Evolutionary conservation across 2,888 invertebrate species (phyloP).

Genomic region (Rhagonycha lutea): DNA sequence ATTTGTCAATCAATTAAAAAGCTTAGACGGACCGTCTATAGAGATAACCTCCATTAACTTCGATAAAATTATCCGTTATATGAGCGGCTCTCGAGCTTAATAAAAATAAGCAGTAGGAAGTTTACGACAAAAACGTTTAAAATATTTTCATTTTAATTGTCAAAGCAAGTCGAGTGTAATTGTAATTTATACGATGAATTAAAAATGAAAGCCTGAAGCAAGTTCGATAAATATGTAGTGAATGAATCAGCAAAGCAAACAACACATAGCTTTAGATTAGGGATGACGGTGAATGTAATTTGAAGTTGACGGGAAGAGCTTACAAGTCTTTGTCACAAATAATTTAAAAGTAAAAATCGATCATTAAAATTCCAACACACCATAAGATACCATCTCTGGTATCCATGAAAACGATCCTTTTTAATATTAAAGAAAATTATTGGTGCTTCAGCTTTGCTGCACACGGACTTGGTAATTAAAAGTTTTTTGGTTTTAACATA

Average conservation of each 20-base stretch:
- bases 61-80: background rate
- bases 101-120: background rate
- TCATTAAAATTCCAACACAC: background rate
- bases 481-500: background rate
- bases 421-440: background rate
- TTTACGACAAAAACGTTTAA: background rate
- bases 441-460: background rate
- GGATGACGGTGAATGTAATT: background rate
- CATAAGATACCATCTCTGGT: background rate
- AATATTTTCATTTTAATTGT: background rate
- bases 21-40: too few relatives aligned
- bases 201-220: background rate
- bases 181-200: background rate
- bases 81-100: background rate
- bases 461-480: background rate
- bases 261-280: background rate
- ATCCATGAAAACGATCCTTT: background rate
- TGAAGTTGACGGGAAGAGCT: background rate
- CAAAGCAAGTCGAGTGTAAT: background rate
- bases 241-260: background rate
- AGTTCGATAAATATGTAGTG: background rate
- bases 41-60: too few relatives aligned
- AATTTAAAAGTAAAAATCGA: background rate
- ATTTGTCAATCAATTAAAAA: too few relatives aligned
- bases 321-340: background rate